phyloP scores from a whole-genome alignment of 1,140 invertebrate genomes.

The Drosophila lowei region DNA sequence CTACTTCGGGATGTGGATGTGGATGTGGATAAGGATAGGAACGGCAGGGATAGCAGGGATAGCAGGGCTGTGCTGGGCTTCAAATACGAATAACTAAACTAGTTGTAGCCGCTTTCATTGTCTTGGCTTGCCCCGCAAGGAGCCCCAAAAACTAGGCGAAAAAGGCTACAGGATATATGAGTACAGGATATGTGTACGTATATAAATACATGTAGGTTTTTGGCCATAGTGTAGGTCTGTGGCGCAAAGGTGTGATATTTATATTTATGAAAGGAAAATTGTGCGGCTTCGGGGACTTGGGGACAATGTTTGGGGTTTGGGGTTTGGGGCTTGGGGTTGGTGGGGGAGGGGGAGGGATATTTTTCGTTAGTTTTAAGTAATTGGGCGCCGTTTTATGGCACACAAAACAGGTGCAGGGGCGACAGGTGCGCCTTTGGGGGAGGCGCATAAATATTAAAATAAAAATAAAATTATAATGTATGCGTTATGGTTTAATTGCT shows the following conservation, averaged over 20 bases:
- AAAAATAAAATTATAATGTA: conserved; percentile 79
- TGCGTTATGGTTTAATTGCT: conserved; percentile 75
- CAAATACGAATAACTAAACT: conserved; percentile 6
- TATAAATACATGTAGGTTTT: conserved; percentile 26
- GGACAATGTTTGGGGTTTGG: conserved; percentile 7
- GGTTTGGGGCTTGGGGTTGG: too few species aligned
- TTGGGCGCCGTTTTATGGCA: conserved; percentile 74
- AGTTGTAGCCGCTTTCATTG: conserved; percentile 22
- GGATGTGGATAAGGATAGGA: too few species aligned
- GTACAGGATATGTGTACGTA: not conserved
- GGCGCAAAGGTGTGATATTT: conserved; percentile 72
- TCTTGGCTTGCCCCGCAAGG: conserved; percentile 14
- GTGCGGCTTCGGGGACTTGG: conserved; percentile 38
- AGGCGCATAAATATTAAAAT: conserved; percentile 79
- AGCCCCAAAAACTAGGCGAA: not conserved
- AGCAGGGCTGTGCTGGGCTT: too few species aligned
- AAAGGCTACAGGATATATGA: conserved; percentile 11
- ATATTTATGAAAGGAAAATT: conserved; percentile 74
- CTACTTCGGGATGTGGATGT: too few species aligned
- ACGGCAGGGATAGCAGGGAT: too few species aligned
- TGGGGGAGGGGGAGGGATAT: conserved; percentile 42
- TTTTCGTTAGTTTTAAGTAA: conserved; percentile 80
- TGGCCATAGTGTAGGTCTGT: conserved; percentile 40
- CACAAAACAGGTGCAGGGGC: conserved; percentile 20
- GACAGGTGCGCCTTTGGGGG: conserved; percentile 36